A percentile compares a stretch with the other conserved stretches of the same genome.
Evolutionary conservation across 1,140 invertebrate genomes (phyloP).

Genomic region (Homarus americanus): DNA sequence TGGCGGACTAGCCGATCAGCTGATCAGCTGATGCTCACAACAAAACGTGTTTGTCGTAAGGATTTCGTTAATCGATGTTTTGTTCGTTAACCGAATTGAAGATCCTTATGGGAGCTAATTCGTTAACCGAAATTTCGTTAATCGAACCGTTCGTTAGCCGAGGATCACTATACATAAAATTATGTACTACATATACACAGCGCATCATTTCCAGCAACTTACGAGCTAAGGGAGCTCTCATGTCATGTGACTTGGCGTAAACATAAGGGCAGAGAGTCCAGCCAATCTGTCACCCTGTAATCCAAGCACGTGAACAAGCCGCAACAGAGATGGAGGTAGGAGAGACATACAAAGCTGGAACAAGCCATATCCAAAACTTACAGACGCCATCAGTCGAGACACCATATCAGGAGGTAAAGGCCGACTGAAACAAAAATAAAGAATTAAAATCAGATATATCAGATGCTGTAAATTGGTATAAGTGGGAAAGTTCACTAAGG

Average conservation of each 20-base stretch:
- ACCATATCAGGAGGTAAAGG: constrained; percentile 79
- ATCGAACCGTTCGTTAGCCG: too few species aligned
- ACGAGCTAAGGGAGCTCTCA: constrained; percentile 87
- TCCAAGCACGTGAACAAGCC: constrained; percentile 85
- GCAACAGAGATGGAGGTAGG: constrained; percentile 84
- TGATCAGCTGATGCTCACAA: too few species aligned
- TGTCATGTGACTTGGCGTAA: constrained; percentile 83
- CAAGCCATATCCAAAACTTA: constrained; percentile 86
- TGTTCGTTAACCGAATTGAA: too few species aligned
- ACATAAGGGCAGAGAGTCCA: constrained; percentile 83
- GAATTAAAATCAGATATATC: constrained; percentile 75
- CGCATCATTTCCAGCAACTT: constrained; percentile 76
- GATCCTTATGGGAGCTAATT: too few species aligned
- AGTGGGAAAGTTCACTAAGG: too few species aligned
- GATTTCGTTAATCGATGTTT: too few species aligned
- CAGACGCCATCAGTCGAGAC: constrained; percentile 83
- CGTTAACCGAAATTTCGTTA: too few species aligned
- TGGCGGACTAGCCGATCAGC: too few species aligned
- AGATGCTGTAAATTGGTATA: too few species aligned
- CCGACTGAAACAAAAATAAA: constrained; percentile 1
- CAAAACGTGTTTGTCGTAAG: too few species aligned
- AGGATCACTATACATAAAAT: too few species aligned
- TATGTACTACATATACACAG: too few species aligned
- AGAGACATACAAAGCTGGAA: constrained; percentile 86
- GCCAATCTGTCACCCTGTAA: constrained; percentile 84